Evolutionary conservation across 1,140 invertebrate genomes (phyloP), one percentile per base, ranked within the genome.

Genomic region (Drosophila murphyi): DNA sequence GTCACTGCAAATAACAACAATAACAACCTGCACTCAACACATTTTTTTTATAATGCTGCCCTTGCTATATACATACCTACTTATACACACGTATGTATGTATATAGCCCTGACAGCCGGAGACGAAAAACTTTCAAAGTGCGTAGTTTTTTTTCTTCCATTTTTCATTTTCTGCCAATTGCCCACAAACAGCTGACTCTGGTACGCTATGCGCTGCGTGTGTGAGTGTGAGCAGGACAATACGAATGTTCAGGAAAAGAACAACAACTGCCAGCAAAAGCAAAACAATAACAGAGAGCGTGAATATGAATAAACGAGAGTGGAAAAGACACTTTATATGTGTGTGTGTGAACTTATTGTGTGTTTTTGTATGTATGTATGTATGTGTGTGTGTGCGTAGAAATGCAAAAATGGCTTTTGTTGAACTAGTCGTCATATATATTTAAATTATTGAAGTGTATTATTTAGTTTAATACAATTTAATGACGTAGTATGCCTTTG

Each of bases 271-370:
- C 50, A 76, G 68, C 76, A 81, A 87, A 87, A 87, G 76, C 83
- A 87, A 87, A 87, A 87, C 83, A 87, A 87, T 88, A 87, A 87
- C 83, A 87, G 83, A 87, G 83, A 87, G 76, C 79, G 65, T 55
- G 50, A 32, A 70, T 54, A 47, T 60, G 50, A 59, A 50, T 61
- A 64, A 69, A 62, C 28, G 69, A 60, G 72, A 78, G 72, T 47
- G 47, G 55, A 74, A 64, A 54, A 71, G 39, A 76, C 20, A 8
- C 10, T 20, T 32, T 55, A 12, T 47, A 34, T 64, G 12, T 56
- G 47, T 72, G 39, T 64, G 59, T 74, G 37, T 59, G 35, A n/a
- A n/a, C 39, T 43, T 43, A 43, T n/a, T 56, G 41, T 72, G 39
- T 63, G 52, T 74, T 32, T 59, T 28, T 63, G 35, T 55, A 51